These are phyloP conservation scores for Spongia lamella DNA, from an alignment of 37 sponge, comb jelly and placozoan species.

Conservation along the genomic window DNA sequence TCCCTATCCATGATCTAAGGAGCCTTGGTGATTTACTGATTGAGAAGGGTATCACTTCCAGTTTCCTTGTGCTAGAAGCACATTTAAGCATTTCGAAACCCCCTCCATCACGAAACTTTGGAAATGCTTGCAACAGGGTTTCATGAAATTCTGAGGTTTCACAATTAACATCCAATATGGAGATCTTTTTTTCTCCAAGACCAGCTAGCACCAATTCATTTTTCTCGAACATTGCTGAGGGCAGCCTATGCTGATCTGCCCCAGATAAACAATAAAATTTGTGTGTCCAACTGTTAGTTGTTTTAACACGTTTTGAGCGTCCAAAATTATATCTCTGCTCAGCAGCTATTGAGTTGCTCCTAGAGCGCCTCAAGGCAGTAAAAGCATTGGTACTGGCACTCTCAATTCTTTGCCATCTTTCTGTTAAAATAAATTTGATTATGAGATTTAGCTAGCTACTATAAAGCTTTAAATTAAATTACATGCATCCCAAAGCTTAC, in stretches of 20 bases:
- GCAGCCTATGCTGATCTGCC: background rate
- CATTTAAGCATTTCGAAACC: constrained; percentile 50
- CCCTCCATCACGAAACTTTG: constrained; percentile 20
- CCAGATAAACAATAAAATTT: constrained; percentile 16
- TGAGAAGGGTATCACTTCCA: constrained; percentile 22
- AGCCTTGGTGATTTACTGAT: constrained; percentile 11
- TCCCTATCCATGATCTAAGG: constrained; percentile 3
- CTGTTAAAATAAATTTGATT: too few relatives aligned
- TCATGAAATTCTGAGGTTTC: constrained; percentile 16
- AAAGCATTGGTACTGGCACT: too few relatives aligned
- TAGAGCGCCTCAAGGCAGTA: too few relatives aligned
- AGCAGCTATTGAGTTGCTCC: too few relatives aligned
- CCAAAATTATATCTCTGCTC: too few relatives aligned
- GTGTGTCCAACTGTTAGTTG: constrained; percentile 26
- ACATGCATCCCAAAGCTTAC: too few relatives aligned
- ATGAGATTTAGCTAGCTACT: too few relatives aligned
- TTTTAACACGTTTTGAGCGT: too few relatives aligned
- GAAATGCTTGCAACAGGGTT: constrained; percentile 8
- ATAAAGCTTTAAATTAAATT: too few relatives aligned
- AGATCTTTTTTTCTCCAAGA: constrained; percentile 27
- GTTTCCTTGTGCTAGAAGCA: constrained; percentile 19
- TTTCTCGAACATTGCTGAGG: constrained; percentile 13
- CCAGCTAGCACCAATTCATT: constrained; percentile 23
- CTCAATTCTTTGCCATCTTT: too few relatives aligned
- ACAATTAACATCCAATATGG: constrained; percentile 22